Evolutionary conservation across 2,797 vertebrate genomes (phyloP).

Genomic region (Sebastolobus altivelis): DNA sequence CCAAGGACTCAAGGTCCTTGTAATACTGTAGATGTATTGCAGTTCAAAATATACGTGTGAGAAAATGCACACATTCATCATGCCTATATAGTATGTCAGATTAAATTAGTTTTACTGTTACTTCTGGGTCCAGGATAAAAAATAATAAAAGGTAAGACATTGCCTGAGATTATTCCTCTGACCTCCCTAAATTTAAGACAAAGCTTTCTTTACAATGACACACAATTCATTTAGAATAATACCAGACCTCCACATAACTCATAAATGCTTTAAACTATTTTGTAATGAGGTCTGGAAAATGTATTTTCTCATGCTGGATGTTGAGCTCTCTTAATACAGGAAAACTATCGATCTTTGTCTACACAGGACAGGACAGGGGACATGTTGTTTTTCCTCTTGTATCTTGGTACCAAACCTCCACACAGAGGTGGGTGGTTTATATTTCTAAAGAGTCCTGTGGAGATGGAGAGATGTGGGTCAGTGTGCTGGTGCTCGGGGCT

Average conservation of each 20-base stretch:
- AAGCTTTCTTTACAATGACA: neutral
- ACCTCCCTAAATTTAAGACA: neutral
- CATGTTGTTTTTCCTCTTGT: conserved; percentile 18
- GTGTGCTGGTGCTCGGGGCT: conserved; percentile 78
- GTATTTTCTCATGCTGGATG: neutral
- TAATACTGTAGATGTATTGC: conserved; percentile 1
- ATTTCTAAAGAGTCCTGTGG: conserved; percentile 54
- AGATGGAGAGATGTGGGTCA: conserved; percentile 78
- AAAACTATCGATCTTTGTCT: neutral
- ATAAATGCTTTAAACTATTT: neutral
- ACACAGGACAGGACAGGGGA: conserved; percentile 7
- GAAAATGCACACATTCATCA: neutral
- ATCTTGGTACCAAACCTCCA: conserved; percentile 12
- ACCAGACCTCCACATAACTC: neutral
- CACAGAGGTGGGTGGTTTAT: conserved; percentile 27
- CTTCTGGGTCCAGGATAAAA: neutral
- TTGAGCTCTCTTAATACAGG: neutral
- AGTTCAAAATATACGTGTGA: neutral
- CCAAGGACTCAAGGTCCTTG: conserved; percentile 56
- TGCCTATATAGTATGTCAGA: neutral
- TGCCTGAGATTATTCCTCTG: neutral
- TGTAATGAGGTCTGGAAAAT: neutral
- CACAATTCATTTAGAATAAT: neutral
- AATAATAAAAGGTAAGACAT: neutral
- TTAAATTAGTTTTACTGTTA: neutral